A percentile compares a stretch with the other conserved stretches of the same genome.
These are phyloP conservation scores for Helostoma temminkii DNA, from an alignment of 2,797 vertebrate species.

Conservation along the genomic window DNA sequence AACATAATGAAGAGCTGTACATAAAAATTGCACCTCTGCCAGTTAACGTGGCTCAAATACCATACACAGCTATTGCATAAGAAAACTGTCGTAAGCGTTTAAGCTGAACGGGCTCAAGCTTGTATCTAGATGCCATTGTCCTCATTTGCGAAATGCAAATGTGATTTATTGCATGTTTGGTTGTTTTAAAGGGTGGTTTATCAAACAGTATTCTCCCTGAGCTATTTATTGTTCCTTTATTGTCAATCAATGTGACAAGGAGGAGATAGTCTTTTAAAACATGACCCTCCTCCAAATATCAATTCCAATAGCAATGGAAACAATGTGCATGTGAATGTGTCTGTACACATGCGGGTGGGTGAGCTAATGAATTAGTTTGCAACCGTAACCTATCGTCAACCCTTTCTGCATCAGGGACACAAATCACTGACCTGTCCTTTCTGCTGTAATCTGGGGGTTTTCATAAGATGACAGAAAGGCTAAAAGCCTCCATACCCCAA, in stretches of 20 bases:
- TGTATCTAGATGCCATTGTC: conserved; percentile 44
- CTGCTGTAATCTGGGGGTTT: conserved; percentile 30
- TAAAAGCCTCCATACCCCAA: conserved; percentile 41
- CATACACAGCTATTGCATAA: conserved; percentile 5
- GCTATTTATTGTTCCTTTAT: conserved; percentile 70
- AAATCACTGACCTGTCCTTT: conserved; percentile 70
- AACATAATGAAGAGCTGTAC: not conserved
- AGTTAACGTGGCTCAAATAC: not conserved
- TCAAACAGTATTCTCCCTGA: conserved; percentile 48
- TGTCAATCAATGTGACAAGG: conserved; percentile 71
- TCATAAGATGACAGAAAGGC: conserved; percentile 37
- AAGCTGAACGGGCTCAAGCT: conserved; percentile 40
- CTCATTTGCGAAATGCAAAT: conserved; percentile 66
- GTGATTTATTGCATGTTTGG: conserved; percentile 68
- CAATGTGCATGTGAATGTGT: conserved; percentile 27
- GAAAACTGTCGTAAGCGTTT: conserved; percentile 18
- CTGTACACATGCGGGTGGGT: not conserved
- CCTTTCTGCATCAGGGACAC: conserved; percentile 51
- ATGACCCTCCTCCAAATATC: conserved; percentile 63
- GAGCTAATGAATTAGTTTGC: conserved; percentile 64
- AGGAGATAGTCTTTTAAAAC: conserved; percentile 65
- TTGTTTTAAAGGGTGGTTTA: conserved; percentile 62
- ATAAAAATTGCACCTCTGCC: not conserved
- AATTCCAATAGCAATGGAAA: conserved; percentile 56
- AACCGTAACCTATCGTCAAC: conserved; percentile 47